Evolutionary conservation across 2,797 vertebrate species (phyloP).

Genomic region (Vireo griseus): DNA sequence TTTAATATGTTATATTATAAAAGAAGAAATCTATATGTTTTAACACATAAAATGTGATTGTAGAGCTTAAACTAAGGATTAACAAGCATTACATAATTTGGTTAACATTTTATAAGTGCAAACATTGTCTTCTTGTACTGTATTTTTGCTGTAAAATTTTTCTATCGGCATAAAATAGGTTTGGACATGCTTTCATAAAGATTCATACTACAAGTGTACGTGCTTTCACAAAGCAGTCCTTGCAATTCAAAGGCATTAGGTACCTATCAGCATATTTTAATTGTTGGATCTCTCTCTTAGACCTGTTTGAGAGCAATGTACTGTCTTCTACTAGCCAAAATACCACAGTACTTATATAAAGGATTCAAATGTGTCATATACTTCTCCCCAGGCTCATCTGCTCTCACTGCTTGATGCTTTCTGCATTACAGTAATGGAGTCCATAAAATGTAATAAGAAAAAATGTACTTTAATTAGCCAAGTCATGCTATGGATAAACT

Average conservation of each 20-base stretch:
- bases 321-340: neutral
- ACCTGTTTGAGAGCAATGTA: neutral
- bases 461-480: slow-evolving; percentile 62
- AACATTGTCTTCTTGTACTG: neutral
- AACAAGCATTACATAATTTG: neutral
- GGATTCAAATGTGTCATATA: neutral
- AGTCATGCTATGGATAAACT: slow-evolving; percentile 29
- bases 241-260: neutral
- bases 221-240: neutral
- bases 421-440: slow-evolving; percentile 55
- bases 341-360: neutral
- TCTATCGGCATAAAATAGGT: neutral
- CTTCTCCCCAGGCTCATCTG: neutral
- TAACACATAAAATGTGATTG: neutral
- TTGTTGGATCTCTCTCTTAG: neutral
- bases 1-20: neutral
- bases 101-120: neutral
- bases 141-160: neutral
- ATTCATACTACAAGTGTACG: neutral
- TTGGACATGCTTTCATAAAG: neutral
- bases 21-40: neutral
- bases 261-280: neutral
- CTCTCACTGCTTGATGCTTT: neutral
- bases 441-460: slow-evolving; percentile 53
- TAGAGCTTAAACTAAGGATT: neutral